Evolutionary conservation across 2,888 invertebrate species (phyloP).

Genomic region (Dichetophora obliterata): DNA sequence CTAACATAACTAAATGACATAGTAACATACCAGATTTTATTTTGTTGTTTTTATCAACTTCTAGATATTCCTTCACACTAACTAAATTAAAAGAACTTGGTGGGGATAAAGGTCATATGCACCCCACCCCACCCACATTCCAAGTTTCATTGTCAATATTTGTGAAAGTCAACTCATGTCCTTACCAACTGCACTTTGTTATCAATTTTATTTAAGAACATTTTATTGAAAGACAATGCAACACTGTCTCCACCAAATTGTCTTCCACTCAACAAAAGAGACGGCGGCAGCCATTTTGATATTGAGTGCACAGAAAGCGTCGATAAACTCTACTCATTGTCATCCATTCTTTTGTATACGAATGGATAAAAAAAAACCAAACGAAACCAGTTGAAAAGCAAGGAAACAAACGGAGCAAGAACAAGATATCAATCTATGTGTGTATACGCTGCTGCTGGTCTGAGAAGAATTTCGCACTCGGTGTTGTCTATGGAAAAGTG

Average conservation of each 20-base stretch:
- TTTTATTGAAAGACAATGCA: too few relatives aligned
- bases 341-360: conserved; percentile 8
- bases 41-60: too few relatives aligned
- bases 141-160: too few relatives aligned
- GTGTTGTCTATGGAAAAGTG: neutral
- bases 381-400: conserved; percentile 3
- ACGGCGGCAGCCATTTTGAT: conserved; percentile 40
- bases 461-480: conserved; percentile 11
- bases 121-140: too few relatives aligned
- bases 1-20: too few relatives aligned
- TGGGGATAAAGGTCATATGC: too few relatives aligned
- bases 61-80: too few relatives aligned
- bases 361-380: neutral
- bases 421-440: conserved; percentile 4
- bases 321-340: conserved; percentile 18
- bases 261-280: conserved; percentile 1
- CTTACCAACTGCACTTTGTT: too few relatives aligned
- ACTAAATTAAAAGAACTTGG: too few relatives aligned
- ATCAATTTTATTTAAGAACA: too few relatives aligned
- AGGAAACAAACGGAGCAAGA: neutral
- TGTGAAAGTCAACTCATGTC: too few relatives aligned
- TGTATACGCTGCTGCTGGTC: conserved; percentile 2
- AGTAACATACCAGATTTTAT: too few relatives aligned
- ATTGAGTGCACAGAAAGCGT: conserved; percentile 31
- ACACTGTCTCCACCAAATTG: neutral